Evolutionary conservation across 2,113 vertebrate species (phyloP), one percentile per base, ranked within the genome.

Genomic region (Hippoglossus stenolepis): DNA sequence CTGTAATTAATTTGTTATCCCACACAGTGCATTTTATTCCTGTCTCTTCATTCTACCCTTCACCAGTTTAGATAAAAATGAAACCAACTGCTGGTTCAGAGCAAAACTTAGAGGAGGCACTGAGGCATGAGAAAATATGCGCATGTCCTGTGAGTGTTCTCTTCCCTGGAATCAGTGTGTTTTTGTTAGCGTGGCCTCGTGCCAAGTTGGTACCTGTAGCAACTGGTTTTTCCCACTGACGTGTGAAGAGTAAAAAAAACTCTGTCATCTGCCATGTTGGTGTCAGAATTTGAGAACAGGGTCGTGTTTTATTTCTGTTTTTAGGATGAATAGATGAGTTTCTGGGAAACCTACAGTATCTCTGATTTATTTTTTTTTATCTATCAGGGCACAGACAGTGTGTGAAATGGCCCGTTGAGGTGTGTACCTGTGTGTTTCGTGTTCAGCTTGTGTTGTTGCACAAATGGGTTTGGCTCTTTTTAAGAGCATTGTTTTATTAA

Each of bases 401-500:
- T 10, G 58, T 18, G 23, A 31, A 17, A 51, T 15, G 17, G n/a
- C 6, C 20, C 3, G 51, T n/a, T 54, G 20, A 54, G 51, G 51
- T 21, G 51, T 54, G 20, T 54, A 21, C 20, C 57, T 15, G 31
- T 4, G n/a, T 31, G 28, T 31, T 31, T 31, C 8, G 5, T 31
- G 0, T 5, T 6, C 28, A 31, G 21, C 11, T 62, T 10, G 21
- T 56, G 8, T 61, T 77, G 40, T 79, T 56, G 26, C 64, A 28
- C 58, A 26, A 45, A 28, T 40, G 56, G 75, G 75, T 35, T 77
- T 61, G 65, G 73, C 53, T 6, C 47, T 43, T 17, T 15, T 63
- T 43, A 6, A 23, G 43, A 65, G 23, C 15, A 4, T 73, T 84
- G 35, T 83, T 81, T 70, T 64, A 13, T 70, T 2, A 28, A 53